Percentiles rank a stretch among this genome's conserved stretches.
phyloP scores from a whole-genome alignment of 2,888 invertebrate genomes.

The Corythucha ciliata region DNA sequence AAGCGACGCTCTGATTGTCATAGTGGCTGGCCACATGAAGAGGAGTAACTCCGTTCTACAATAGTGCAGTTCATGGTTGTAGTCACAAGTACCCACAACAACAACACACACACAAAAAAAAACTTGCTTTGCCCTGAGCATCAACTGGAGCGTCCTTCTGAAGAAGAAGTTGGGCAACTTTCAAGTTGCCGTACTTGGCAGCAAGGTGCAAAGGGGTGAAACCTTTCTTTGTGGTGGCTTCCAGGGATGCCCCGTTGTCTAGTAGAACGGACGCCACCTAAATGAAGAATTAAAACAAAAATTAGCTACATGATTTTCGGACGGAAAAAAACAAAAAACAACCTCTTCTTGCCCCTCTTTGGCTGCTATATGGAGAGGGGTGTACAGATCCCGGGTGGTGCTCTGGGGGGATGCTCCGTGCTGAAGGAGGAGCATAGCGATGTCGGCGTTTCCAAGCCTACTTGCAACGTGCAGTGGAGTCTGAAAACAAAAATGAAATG shows the following conservation, averaged over 20 bases:
- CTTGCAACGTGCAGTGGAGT: slow-evolving; percentile 95
- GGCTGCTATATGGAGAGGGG: slow-evolving; percentile 92
- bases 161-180: slow-evolving; percentile 75
- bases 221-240: slow-evolving; percentile 89
- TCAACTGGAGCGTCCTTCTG: slow-evolving; percentile 82
- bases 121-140: slow-evolving; percentile 66
- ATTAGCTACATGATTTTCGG: too few species aligned
- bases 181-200: slow-evolving; percentile 91
- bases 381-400: slow-evolving; percentile 89
- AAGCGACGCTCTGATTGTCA: slow-evolving; percentile 83
- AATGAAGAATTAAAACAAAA: slow-evolving; percentile 3
- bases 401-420: slow-evolving; percentile 86
- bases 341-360: slow-evolving; percentile 90
- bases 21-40: slow-evolving; percentile 96
- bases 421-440: slow-evolving; percentile 84
- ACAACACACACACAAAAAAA: not conserved
- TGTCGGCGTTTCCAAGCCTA: slow-evolving; percentile 90
- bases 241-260: slow-evolving; percentile 81
- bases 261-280: slow-evolving; percentile 78
- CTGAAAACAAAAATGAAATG: slow-evolving; percentile 45
- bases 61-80: slow-evolving; percentile 15
- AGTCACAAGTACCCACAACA: not conserved
- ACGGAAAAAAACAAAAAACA: too few species aligned
- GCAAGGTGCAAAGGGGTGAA: slow-evolving; percentile 96
- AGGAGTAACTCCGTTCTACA: slow-evolving; percentile 82